These are phyloP conservation scores for Gambelia wislizenii DNA, from an alignment of 2,797 vertebrate species.

Conservation along the genomic window DNA sequence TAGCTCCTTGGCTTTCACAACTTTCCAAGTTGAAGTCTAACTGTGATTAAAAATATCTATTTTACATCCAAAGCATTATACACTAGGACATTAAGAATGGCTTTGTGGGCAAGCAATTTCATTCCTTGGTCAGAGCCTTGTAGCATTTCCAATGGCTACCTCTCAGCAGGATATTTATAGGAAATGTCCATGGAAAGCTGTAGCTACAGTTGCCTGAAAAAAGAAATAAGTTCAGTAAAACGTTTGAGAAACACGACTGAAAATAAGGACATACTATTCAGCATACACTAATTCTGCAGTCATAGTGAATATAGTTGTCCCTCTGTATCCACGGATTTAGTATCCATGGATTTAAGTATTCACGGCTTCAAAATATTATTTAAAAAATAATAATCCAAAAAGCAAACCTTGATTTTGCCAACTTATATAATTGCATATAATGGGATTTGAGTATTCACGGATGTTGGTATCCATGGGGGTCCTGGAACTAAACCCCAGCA, in stretches of 20 bases:
- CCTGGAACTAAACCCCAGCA: too few species aligned
- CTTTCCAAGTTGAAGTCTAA: neutral
- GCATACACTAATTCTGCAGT: neutral
- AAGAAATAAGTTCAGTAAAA: neutral
- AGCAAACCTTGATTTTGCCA: too few species aligned
- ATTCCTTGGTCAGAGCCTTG: neutral
- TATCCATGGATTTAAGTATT: too few species aligned
- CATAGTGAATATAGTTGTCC: neutral
- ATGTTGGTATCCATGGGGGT: too few species aligned
- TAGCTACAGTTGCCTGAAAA: neutral
- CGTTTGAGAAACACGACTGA: neutral
- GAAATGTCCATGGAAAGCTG: too few species aligned
- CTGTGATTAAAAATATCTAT: neutral
- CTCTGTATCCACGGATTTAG: too few species aligned
- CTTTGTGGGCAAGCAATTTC: neutral
- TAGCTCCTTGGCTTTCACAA: neutral
- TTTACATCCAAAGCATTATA: too few species aligned
- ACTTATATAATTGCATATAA: too few species aligned
- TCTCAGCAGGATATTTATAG: neutral
- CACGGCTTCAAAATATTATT: too few species aligned
- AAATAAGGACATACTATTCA: neutral
- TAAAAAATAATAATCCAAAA: too few species aligned
- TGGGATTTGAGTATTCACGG: too few species aligned
- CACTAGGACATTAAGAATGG: too few species aligned
- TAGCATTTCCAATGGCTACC: neutral